Evolutionary conservation across 2,113 vertebrate genomes (phyloP), one percentile per base, ranked within the genome.

Genomic region (Herpetotheres cachinnans): DNA sequence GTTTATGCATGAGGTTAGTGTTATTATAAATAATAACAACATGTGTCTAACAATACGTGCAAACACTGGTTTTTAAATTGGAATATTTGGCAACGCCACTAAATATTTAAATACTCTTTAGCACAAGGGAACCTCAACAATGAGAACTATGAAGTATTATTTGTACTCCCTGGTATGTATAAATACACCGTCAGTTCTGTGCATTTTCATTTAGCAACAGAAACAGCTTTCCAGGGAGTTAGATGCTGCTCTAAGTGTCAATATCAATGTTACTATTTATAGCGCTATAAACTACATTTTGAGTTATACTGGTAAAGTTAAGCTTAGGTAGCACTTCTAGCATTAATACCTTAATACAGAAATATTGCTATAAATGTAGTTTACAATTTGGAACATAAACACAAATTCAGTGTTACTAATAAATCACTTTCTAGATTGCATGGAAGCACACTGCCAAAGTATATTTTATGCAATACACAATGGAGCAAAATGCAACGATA

Each of bases 211-310:
- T 96, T 91, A 96, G 69, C 65, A 83, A 58, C 92, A 97, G 93
- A 96, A 92, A 87, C 59, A 83, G 84, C 90, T 95, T 97, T 94
- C 89, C 82, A 94, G 89, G 77, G 96, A 97, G 77, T 90, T 36
- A 96, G 94, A 95, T 81, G 74, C 95, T 95, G 78, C 94, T 96
- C 65, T 65, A 97, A 97, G 90, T 97, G 96, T 96, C 97, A 96
- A 96, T 97, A 97, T 77, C 92, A 97, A 91, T 83, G 88, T 86
- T 95, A 86, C 97, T 98, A 97, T 98, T 98, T 98, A 98, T 95
- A 98, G 95, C 34, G 16, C 93, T 94, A 96, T 97, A 97, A 98
- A 95, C 91, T 91, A 81, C 61, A 88, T 97, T 97, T 98, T 96
- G 92, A 96, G 93, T 93, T 96, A 95, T 95, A 96, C 77, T 84